These are phyloP conservation scores for Porites rus DNA, from an alignment of 92 coral and sea anemone genomes.

Conservation along the genomic window DNA sequence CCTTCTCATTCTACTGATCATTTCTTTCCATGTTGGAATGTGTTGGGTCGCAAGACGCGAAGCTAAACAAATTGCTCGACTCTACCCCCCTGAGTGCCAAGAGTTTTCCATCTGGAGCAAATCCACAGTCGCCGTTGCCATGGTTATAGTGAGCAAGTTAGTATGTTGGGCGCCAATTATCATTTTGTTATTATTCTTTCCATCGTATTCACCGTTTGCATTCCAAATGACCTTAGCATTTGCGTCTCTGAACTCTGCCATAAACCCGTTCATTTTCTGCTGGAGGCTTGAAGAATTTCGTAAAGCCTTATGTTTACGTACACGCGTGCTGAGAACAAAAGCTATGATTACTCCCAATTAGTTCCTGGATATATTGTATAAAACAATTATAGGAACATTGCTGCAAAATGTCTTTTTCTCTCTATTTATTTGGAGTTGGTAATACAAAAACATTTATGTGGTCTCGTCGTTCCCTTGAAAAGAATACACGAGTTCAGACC, in stretches of 20 bases:
- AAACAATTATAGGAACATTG: too few relatives aligned
- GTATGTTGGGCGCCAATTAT: conserved; percentile 16
- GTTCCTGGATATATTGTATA: too few relatives aligned
- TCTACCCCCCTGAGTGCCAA: conserved; percentile 1
- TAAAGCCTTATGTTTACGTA: neutral
- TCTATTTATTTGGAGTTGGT: too few relatives aligned
- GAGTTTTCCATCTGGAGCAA: conserved; percentile 5
- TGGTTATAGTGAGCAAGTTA: neutral
- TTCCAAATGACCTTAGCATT: conserved; percentile 1
- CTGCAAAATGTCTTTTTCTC: too few relatives aligned
- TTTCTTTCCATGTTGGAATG: conserved; percentile 1
- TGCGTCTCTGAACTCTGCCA: neutral
- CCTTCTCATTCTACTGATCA: neutral
- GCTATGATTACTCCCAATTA: neutral
- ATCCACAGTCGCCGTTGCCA: conserved; percentile 1
- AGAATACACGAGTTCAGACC: too few relatives aligned
- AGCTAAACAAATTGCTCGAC: neutral
- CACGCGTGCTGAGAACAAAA: neutral
- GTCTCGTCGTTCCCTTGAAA: too few relatives aligned
- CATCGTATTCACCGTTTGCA: neutral
- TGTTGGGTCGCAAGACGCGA: conserved; percentile 1
- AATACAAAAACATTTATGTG: too few relatives aligned
- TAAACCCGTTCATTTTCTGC: conserved; percentile 16
- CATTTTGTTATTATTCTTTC: neutral
- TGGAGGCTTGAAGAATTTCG: conserved; percentile 9